Conservation (phyloP, 2,888 invertebrate species). For the Hetaerina titia region DNA sequence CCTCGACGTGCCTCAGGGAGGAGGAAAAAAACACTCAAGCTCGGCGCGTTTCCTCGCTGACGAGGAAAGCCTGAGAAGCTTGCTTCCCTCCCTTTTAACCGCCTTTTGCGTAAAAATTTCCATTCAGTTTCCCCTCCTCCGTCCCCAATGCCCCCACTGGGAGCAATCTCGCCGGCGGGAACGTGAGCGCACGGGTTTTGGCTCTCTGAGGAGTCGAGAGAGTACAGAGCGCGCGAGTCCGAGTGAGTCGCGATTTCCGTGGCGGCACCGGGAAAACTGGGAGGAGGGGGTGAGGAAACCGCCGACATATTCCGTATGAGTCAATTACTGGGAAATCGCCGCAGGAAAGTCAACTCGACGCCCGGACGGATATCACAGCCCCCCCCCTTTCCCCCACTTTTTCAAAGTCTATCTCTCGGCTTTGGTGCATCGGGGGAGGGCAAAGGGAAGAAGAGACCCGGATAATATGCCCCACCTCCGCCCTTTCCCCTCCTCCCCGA, state of each 20-base stretch:
- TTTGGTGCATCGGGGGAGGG: not conserved
- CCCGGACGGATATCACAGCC: not conserved
- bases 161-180: too few species aligned
- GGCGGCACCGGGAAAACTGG: not conserved
- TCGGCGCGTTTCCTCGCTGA: not conserved
- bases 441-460: not conserved
- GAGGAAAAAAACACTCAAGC: not conserved
- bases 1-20: not conserved
- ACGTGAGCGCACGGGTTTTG: not conserved
- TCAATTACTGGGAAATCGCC: constrained; percentile 51
- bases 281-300: constrained; percentile 13
- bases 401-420: not conserved
- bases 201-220: not conserved
- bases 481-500: not conserved
- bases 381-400: not conserved
- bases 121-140: not conserved
- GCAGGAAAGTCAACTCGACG: constrained; percentile 9
- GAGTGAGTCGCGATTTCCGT: not conserved
- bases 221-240: not conserved
- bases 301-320: constrained; percentile 29
- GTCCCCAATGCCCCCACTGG: too few species aligned
- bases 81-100: not conserved
- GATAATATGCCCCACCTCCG: not conserved
- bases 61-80: constrained; percentile 5
- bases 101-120: constrained; percentile 15